Evolutionary conservation across 2,113 vertebrate genomes (phyloP).

Genomic region (Elgaria multicarinata): DNA sequence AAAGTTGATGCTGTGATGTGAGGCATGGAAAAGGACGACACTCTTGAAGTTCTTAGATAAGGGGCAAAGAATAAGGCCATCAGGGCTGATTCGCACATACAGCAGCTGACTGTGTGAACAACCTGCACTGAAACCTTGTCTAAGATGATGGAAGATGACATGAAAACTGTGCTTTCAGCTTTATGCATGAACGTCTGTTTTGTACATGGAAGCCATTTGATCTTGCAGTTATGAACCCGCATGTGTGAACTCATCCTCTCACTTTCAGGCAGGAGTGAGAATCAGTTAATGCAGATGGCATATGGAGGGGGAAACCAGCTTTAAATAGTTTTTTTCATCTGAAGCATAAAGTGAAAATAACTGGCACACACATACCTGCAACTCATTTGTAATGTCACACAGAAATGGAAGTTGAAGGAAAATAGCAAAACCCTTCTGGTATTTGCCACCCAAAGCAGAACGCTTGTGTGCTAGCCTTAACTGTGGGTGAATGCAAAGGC

Average conservation of each 20-base stretch:
- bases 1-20: not conserved
- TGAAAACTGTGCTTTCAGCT: not conserved
- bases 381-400: not conserved
- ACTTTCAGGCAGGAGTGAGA: not conserved
- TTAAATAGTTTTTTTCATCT: not conserved
- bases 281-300: not conserved
- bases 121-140: not conserved
- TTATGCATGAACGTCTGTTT: not conserved
- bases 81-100: not conserved
- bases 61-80: not conserved
- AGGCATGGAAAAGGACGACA: not conserved
- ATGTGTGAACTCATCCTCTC: not conserved
- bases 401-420: not conserved
- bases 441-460: not conserved
- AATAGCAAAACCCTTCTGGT: not conserved
- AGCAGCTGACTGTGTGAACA: not conserved
- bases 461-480: not conserved
- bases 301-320: not conserved
- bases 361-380: not conserved
- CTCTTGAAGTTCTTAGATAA: not conserved
- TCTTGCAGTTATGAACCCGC: not conserved
- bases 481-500: not conserved
- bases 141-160: not conserved
- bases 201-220: not conserved
- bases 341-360: not conserved